phyloP scores from a whole-genome alignment of 2,888 invertebrate species.

The Colostygia pectinataria region DNA sequence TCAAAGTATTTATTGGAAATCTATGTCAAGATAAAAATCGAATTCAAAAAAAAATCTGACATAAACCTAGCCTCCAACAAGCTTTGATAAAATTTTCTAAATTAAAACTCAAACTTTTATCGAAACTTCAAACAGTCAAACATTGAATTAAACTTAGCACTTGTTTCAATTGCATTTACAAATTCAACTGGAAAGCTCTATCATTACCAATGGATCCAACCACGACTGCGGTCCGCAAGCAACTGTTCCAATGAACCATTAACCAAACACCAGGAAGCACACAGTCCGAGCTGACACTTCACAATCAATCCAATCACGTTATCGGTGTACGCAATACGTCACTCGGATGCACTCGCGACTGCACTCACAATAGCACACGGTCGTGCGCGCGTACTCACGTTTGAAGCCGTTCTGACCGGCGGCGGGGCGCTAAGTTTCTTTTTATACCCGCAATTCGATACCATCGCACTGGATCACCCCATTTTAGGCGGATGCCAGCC shows the following conservation, averaged over 20 bases:
- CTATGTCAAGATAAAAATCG: background rate
- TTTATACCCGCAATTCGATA: slow-evolving; percentile 93
- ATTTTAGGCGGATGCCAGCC: slow-evolving; percentile 81
- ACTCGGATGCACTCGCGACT: slow-evolving; percentile 52
- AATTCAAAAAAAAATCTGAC: background rate
- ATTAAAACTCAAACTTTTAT: too few species aligned
- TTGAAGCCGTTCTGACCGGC: slow-evolving; percentile 98
- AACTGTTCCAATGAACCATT: slow-evolving; percentile 47
- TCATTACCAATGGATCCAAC: slow-evolving; percentile 34
- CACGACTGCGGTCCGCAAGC: slow-evolving; percentile 38
- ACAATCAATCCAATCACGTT: slow-evolving; percentile 72
- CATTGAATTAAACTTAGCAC: slow-evolving; percentile 12
- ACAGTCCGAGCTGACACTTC: slow-evolving; percentile 55
- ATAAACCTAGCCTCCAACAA: too few species aligned
- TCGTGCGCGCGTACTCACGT: slow-evolving; percentile 90
- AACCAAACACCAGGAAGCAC: slow-evolving; percentile 56
- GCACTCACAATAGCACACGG: slow-evolving; percentile 59
- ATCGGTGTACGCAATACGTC: slow-evolving; percentile 41
- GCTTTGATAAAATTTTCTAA: too few species aligned
- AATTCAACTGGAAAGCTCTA: slow-evolving; percentile 11
- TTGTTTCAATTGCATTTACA: slow-evolving; percentile 20
- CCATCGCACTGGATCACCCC: slow-evolving; percentile 80
- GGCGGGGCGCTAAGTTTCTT: slow-evolving; percentile 86
- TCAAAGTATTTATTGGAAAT: background rate
- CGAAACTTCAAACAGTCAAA: slow-evolving; percentile 12